phyloP scores from a whole-genome alignment of 2,888 invertebrate genomes.

The Oligia strigilis region DNA sequence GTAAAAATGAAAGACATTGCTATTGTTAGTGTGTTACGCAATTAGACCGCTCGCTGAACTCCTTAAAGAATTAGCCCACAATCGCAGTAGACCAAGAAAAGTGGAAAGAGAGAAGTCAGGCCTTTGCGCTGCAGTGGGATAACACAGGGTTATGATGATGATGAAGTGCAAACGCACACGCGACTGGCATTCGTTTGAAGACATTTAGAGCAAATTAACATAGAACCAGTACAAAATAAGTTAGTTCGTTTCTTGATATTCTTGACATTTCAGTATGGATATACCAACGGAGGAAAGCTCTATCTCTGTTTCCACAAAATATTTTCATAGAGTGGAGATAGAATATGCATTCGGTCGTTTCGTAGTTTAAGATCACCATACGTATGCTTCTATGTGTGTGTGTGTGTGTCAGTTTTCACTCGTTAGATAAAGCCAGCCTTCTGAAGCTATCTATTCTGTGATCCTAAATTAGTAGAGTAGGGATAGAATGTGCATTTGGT shows the following conservation, averaged over 20 bases:
- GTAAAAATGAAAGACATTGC: too few species aligned
- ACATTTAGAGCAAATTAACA: neutral
- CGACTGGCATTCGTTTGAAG: neutral
- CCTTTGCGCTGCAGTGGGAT: too few species aligned
- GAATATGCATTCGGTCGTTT: neutral
- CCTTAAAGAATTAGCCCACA: too few species aligned
- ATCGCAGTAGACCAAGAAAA: too few species aligned
- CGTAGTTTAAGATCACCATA: neutral
- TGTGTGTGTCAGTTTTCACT: neutral
- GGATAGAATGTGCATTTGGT: neutral
- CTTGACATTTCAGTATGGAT: neutral
- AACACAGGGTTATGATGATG: too few species aligned
- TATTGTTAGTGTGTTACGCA: too few species aligned
- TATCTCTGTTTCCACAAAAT: neutral
- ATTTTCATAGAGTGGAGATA: neutral
- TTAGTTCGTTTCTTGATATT: neutral
- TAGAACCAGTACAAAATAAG: neutral
- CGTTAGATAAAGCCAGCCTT: neutral
- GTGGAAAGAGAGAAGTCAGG: too few species aligned
- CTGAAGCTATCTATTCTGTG: conserved; percentile 12
- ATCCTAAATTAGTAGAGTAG: neutral
- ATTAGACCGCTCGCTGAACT: too few species aligned
- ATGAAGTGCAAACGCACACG: neutral
- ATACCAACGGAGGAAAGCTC: neutral
- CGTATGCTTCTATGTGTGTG: neutral